A percentile compares a stretch with the other conserved stretches of the same genome.
These are phyloP conservation scores for Bedellia somnulentella DNA, from an alignment of 2,888 invertebrate species.

Conservation along the genomic window DNA sequence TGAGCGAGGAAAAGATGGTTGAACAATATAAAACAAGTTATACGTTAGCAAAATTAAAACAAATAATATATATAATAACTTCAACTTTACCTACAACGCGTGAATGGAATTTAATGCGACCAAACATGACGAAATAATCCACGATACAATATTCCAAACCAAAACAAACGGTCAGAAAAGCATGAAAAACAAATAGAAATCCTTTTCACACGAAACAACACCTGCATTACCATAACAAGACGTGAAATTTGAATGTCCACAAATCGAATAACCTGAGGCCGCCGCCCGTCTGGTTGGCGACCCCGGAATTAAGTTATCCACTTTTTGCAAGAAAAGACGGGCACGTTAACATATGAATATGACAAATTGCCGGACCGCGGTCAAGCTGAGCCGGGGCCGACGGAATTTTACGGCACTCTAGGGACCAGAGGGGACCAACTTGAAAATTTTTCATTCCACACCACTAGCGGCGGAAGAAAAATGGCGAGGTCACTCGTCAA, in stretches of 20 bases:
- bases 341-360: constrained; percentile 62
- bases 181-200: constrained; percentile 14
- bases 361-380: constrained; percentile 57
- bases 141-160: constrained; percentile 4
- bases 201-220: constrained; percentile 42
- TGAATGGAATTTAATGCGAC: too few relatives aligned
- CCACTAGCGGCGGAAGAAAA: constrained; percentile 45
- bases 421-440: constrained; percentile 48
- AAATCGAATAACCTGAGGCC: constrained; percentile 48
- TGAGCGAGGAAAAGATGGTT: too few relatives aligned
- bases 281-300: constrained; percentile 20
- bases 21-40: too few relatives aligned
- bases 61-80: too few relatives aligned
- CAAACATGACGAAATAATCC: neutral
- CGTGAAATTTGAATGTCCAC: constrained; percentile 56
- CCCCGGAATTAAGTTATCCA: constrained; percentile 58
- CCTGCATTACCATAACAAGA: constrained; percentile 59
- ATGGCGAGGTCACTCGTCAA: constrained; percentile 58
- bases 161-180: constrained; percentile 15
- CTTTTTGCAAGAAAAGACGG: constrained; percentile 60
- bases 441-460: constrained; percentile 59
- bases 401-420: constrained; percentile 55
- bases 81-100: too few relatives aligned
- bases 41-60: too few relatives aligned
- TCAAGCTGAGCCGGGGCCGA: constrained; percentile 35